A percentile compares a stretch with the other conserved stretches of the same genome.
These are phyloP conservation scores for Limnephilus auricula DNA, from an alignment of 2,888 invertebrate species.

Conservation along the genomic window DNA sequence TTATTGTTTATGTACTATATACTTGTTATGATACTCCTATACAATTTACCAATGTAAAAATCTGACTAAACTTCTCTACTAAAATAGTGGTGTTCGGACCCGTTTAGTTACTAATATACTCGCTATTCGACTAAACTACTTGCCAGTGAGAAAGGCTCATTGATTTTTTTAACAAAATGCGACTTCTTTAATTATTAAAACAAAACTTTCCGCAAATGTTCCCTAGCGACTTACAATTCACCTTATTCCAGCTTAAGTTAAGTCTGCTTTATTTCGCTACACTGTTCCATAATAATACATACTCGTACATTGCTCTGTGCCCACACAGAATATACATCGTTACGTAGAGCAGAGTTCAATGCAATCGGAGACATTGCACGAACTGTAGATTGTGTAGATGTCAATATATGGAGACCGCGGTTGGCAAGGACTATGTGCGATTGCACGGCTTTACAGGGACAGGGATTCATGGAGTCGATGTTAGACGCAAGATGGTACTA, in stretches of 20 bases:
- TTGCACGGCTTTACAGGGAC: background rate
- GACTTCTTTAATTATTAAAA: background rate
- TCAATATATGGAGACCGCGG: background rate
- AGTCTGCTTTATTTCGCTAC: background rate
- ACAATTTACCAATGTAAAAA: no score
- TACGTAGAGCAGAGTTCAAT: background rate
- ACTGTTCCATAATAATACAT: background rate
- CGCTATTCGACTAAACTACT: no score
- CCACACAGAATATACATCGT: background rate
- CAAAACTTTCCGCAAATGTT: background rate
- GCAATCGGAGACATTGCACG: background rate
- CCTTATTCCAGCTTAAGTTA: background rate
- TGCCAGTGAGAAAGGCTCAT: no score
- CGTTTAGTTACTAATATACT: no score
- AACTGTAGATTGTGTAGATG: conserved; percentile 1
- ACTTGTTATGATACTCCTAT: no score
- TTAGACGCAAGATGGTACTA: background rate
- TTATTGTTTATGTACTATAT: no score
- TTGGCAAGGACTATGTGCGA: background rate
- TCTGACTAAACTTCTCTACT: no score
- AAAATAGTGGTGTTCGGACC: no score
- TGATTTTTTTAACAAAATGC: background rate
- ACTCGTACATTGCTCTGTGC: background rate
- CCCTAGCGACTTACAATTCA: background rate
- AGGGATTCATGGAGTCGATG: background rate